Conservation (phyloP, 2,888 invertebrate genomes). For the Smittia aterrima region DNA sequence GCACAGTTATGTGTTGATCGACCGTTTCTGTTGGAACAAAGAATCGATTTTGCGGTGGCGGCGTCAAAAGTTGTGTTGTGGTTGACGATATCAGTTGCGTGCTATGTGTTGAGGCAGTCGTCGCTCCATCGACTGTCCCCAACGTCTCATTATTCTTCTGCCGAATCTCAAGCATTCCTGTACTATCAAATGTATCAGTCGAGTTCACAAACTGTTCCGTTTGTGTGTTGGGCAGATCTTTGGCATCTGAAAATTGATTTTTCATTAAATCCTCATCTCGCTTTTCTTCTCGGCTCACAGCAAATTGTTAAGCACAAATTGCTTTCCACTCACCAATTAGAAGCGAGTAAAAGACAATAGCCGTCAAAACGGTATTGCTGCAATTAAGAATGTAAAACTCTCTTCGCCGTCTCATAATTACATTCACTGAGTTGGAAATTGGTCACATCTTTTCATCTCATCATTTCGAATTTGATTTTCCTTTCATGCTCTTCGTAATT, state of each 20-base stretch:
- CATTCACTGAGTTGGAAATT: slow-evolving; percentile 19
- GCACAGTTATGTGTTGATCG: slow-evolving; percentile 10
- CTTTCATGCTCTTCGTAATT: not conserved
- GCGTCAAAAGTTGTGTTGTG: not conserved
- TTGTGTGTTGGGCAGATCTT: slow-evolving; percentile 28
- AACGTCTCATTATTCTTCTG: slow-evolving; percentile 2
- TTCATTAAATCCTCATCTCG: not conserved
- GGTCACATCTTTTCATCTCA: slow-evolving; percentile 36
- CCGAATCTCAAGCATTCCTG: slow-evolving; percentile 18
- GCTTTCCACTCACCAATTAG: slow-evolving; percentile 34
- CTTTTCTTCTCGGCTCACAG: not conserved
- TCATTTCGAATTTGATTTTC: not conserved
- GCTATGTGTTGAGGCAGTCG: not conserved
- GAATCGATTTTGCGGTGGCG: slow-evolving; percentile 15
- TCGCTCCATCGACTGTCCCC: not conserved
- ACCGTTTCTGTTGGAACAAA: not conserved
- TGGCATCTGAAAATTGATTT: slow-evolving; percentile 41
- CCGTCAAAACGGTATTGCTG: slow-evolving; percentile 40
- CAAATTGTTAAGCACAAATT: not conserved
- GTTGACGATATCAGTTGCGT: not conserved
- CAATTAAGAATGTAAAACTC: slow-evolving; percentile 31
- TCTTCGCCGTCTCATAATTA: slow-evolving; percentile 38
- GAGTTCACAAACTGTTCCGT: slow-evolving; percentile 8
- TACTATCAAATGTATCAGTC: slow-evolving; percentile 34
- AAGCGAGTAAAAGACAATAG: slow-evolving; percentile 38